These are phyloP conservation scores for Barnardius zonarius DNA, from an alignment of 2,113 vertebrate genomes.

Conservation along the genomic window DNA sequence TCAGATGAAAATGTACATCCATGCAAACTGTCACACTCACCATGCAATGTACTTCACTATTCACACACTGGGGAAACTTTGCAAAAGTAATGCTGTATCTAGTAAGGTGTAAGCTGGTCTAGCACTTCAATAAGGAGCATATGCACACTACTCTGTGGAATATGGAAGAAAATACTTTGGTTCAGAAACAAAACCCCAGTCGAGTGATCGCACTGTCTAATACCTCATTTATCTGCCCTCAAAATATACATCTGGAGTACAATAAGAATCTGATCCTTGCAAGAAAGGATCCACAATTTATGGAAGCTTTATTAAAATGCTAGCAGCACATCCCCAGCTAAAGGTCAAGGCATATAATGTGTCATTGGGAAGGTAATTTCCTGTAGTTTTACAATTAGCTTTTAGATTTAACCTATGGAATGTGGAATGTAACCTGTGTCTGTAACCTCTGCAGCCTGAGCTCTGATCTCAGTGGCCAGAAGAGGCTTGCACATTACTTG, in stretches of 20 bases:
- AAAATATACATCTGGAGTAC: constrained; percentile 38
- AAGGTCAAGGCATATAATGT: constrained; percentile 14
- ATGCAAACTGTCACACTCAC: not conserved
- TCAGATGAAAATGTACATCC: not conserved
- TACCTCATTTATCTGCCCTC: not conserved
- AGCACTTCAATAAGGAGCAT: not conserved
- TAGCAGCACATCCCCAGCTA: constrained; percentile 15
- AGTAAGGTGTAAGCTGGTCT: not conserved
- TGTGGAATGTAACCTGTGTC: not conserved
- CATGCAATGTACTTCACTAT: not conserved
- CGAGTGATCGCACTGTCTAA: not conserved
- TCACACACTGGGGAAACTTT: not conserved
- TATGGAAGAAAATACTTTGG: not conserved
- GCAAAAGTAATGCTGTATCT: not conserved
- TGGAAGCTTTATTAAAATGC: constrained; percentile 31
- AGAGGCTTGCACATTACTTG: not conserved
- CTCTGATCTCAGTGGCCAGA: not conserved
- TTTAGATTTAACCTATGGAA: constrained; percentile 17
- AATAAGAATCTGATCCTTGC: not conserved
- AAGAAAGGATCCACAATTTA: constrained; percentile 4
- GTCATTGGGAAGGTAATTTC: constrained; percentile 50
- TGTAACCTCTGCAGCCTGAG: not conserved
- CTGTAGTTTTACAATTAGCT: constrained; percentile 47
- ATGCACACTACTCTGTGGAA: not conserved
- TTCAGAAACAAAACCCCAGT: not conserved